phyloP scores from a whole-genome alignment of 2,113 vertebrate species.

The Gallinago jamesoni region DNA sequence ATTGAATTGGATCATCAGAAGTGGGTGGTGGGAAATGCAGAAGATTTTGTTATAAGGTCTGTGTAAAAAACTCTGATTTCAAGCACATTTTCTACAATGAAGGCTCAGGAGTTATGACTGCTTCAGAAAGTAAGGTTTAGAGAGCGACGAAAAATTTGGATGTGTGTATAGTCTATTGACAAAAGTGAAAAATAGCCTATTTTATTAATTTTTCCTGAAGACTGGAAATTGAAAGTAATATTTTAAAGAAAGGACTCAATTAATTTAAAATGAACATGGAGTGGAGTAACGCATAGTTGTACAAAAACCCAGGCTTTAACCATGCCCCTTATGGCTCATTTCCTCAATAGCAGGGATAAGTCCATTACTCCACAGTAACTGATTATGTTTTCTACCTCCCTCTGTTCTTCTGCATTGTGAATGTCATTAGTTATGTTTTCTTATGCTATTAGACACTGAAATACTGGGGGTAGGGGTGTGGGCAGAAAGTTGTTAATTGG shows the following conservation, averaged over 20 bases:
- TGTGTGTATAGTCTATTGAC: background rate
- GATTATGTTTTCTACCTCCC: background rate
- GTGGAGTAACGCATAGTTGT: background rate
- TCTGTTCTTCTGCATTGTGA: background rate
- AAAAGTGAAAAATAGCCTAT: background rate
- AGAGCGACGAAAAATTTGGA: background rate
- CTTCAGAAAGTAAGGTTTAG: background rate
- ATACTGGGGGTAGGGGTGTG: background rate
- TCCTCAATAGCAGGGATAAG: background rate
- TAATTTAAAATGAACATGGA: background rate
- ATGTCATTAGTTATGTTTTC: background rate
- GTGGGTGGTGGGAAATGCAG: background rate
- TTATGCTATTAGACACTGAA: background rate
- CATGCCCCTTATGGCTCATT: background rate
- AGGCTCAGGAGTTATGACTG: background rate
- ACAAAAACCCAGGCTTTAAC: background rate
- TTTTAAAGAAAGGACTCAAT: conserved; percentile 7
- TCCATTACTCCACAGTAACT: background rate
- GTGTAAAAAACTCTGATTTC: background rate
- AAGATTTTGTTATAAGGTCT: background rate
- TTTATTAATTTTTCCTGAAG: conserved; percentile 10
- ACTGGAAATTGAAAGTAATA: conserved; percentile 7
- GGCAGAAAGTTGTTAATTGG: background rate
- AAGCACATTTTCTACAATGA: background rate
- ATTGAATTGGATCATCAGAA: background rate